Percentiles rank a stretch among this genome's conserved stretches.
Evolutionary conservation across 2,888 invertebrate species (phyloP).

Genomic region (Agrochola circellaris): DNA sequence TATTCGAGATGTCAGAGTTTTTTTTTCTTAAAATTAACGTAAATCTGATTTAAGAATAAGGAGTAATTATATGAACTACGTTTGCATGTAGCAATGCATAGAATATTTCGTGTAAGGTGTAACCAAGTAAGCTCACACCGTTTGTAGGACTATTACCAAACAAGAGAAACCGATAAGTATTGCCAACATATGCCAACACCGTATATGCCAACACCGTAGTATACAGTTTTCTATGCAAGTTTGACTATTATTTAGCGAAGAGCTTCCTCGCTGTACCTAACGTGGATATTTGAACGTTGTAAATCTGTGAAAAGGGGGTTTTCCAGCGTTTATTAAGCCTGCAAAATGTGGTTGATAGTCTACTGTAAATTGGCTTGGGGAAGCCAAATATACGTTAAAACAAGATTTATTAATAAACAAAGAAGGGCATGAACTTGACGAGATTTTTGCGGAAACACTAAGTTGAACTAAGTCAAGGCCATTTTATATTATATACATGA

Average conservation of each 20-base stretch:
- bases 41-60: no score
- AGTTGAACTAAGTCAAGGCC: conserved; percentile 21
- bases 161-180: not conserved
- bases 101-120: not conserved
- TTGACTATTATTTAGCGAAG: not conserved
- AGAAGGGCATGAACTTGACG: conserved; percentile 20
- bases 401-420: not conserved
- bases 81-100: no score
- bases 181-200: not conserved
- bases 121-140: not conserved
- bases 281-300: not conserved
- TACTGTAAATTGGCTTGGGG: not conserved
- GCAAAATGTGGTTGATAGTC: not conserved
- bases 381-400: not conserved
- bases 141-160: not conserved
- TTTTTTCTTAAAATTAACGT: no score
- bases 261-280: not conserved
- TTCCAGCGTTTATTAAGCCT: not conserved
- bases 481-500: conserved; percentile 2
- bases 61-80: no score
- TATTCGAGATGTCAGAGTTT: no score
- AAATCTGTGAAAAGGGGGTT: not conserved
- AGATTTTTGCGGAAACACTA: conserved; percentile 18
- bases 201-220: not conserved
- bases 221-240: not conserved